These are phyloP conservation scores for Leptopilina myrica DNA, from an alignment of 2,888 invertebrate genomes.

Conservation along the genomic window DNA sequence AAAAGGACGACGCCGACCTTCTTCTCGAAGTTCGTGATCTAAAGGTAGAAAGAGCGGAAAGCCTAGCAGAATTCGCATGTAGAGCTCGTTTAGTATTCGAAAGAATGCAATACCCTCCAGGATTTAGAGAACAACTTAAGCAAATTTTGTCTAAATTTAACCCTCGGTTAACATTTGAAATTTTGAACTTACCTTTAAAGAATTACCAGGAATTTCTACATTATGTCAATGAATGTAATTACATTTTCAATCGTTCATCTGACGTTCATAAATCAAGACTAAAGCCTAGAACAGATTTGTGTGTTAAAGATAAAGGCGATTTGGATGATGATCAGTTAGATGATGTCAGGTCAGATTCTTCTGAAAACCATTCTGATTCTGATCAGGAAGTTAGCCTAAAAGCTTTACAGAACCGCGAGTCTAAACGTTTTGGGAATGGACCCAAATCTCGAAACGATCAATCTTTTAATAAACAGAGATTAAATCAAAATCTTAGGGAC, in stretches of 20 bases:
- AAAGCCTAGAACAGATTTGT: not conserved
- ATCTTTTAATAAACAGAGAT: not conserved
- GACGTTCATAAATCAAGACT: not conserved
- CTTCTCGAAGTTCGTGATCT: too few species aligned
- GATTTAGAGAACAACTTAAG: too few species aligned
- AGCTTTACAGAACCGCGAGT: not conserved
- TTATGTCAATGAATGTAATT: slow-evolving; percentile 2
- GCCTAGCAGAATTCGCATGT: too few species aligned
- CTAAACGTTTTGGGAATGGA: not conserved
- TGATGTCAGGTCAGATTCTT: not conserved
- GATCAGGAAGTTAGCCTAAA: not conserved
- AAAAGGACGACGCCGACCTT: too few species aligned
- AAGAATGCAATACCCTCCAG: too few species aligned
- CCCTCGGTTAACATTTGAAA: too few species aligned
- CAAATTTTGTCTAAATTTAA: too few species aligned
- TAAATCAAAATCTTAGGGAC: not conserved
- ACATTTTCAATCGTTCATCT: not conserved
- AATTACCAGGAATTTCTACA: not conserved
- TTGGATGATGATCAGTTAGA: not conserved
- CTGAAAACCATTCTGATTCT: not conserved
- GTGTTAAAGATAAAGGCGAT: not conserved
- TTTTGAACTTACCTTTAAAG: too few species aligned
- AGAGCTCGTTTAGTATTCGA: too few species aligned
- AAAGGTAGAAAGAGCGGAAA: too few species aligned
- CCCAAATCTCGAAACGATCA: not conserved